A percentile compares a stretch with the other conserved stretches of the same genome.
These are phyloP conservation scores for Brassicogethes aeneus DNA, from an alignment of 2,888 invertebrate genomes.

Conservation along the genomic window DNA sequence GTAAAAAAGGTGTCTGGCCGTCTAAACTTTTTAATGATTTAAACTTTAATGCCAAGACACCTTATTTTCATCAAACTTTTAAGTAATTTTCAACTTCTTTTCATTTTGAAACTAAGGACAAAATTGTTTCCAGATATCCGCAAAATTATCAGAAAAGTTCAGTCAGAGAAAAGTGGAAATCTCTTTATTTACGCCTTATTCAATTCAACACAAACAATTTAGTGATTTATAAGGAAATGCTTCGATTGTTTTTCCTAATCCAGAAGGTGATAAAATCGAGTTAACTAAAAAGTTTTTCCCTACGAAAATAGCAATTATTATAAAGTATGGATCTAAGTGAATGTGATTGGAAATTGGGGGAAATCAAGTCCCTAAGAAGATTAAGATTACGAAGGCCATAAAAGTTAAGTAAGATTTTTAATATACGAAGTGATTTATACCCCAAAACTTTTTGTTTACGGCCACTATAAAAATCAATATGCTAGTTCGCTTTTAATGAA, in stretches of 20 bases:
- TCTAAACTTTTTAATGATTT: constrained; percentile 1
- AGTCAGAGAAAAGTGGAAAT: constrained; percentile 9
- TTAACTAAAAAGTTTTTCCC: constrained; percentile 18
- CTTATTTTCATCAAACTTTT: constrained; percentile 13
- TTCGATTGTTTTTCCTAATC: constrained; percentile 19
- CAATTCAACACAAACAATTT: constrained; percentile 18
- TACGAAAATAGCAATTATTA: constrained; percentile 15
- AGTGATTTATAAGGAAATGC: constrained; percentile 20
- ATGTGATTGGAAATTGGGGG: constrained; percentile 2
- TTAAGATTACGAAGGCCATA: too few relatives aligned
- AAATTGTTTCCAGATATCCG: constrained; percentile 12
- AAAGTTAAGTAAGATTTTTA: too few relatives aligned
- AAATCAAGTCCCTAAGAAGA: not conserved
- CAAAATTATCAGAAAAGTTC: constrained; percentile 15
- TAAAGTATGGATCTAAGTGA: constrained; percentile 7
- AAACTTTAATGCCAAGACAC: constrained; percentile 5
- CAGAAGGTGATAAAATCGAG: constrained; percentile 22
- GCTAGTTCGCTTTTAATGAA: too few relatives aligned
- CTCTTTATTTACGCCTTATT: constrained; percentile 15
- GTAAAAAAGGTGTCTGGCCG: not conserved
- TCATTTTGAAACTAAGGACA: constrained; percentile 1
- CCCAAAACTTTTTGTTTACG: too few relatives aligned
- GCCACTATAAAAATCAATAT: too few relatives aligned
- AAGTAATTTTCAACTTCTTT: constrained; percentile 6
- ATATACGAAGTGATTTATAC: too few relatives aligned